Conservation (phyloP, 2,797 vertebrate genomes). For the Pachyuromys duprasi region DNA sequence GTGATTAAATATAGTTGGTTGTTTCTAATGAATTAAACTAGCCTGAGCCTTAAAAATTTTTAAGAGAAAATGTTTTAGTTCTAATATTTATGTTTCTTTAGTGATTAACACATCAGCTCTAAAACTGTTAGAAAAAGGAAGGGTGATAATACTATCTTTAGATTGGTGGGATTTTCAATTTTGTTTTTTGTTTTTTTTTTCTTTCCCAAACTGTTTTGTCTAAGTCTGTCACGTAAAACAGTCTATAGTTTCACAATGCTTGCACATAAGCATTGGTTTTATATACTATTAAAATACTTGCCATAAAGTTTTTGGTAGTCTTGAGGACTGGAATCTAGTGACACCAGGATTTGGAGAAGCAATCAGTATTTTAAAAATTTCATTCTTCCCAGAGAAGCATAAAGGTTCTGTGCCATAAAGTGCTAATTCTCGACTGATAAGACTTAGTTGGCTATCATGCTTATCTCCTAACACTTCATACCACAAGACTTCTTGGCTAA, state of each 20-base stretch:
- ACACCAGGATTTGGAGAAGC: neutral
- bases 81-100: neutral
- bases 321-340: neutral
- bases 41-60: neutral
- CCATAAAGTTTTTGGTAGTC: neutral
- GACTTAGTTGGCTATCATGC: neutral
- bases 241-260: neutral
- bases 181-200: neutral
- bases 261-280: neutral
- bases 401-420: neutral
- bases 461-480: neutral
- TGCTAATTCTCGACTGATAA: neutral
- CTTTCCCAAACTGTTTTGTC: neutral
- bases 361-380: neutral
- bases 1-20: neutral
- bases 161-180: neutral
- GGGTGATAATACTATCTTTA: neutral
- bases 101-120: neutral
- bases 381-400: neutral
- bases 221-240: neutral
- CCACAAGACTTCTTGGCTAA: neutral
- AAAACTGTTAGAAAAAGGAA: neutral
- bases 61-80: conserved; percentile 18
- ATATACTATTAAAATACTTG: neutral
- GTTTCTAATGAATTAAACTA: neutral